Base-by-base conservation (phyloP, 1,140 invertebrate species). In the Lepidurus apus region DNA sequence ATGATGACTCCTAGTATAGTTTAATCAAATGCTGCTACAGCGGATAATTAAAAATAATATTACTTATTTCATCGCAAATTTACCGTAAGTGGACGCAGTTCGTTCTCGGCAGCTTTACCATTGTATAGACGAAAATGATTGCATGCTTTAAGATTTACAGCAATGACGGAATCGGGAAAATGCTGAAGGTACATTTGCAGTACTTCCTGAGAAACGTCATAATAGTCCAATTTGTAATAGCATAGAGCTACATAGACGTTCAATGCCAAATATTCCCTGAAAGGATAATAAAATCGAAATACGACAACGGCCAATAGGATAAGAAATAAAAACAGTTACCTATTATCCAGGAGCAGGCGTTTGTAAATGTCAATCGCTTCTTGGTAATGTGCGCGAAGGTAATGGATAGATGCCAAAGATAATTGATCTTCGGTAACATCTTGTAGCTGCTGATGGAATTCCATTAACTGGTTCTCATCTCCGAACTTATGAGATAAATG, bases 281-380 rank as follows among this genome's bases (percentile, higher is more conserved):
- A 89, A 88, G 83, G 9, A 26, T 13, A 3, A 47, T 81, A 13
- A 44, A 26, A 21, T 34, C 34, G 3, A 34, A 34, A 34, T 42
- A 4, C 1, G 10, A 43, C 34, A 47, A 80, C 2, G 2, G 26
- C 17, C 42, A 47, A n/a, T 7, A 42, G 65, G 11, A 73, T 76
- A 24, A 75, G 13, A 47, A 47, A 47, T 10, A 47, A 47, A 47
- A 47, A 47, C 34, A 44, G 81, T 82, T 83, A 94, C 93, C 93
- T 92, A 86, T 98, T 96, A 81, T 97, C 95, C 1, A 97, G 84
- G 17, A 99, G 86, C 75, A 98, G 90, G 80, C 95, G 90, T 85
- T 99, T 99, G 84, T 99, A 99, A 81, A 99, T 96, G 86, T 99
- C 97, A 81, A 99, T 98, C 34, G 98, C 96, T 86, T 99, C 97